These are phyloP conservation scores for Burhinus oedicnemus DNA, from an alignment of 2,113 vertebrate genomes.

Conservation along the genomic window DNA sequence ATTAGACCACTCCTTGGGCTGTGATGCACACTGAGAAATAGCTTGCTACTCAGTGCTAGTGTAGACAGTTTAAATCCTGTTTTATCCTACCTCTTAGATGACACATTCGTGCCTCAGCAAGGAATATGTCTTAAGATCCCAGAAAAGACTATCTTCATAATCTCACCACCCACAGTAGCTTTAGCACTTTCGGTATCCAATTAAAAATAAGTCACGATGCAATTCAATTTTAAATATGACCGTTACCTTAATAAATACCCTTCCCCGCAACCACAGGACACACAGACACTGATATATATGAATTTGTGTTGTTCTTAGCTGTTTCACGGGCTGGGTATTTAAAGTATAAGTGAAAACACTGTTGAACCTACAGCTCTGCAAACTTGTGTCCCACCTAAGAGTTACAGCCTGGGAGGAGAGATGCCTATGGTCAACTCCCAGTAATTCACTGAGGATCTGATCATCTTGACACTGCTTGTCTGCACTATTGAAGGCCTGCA, in stretches of 20 bases:
- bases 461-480: neutral
- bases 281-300: neutral
- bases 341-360: neutral
- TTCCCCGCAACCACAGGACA: neutral
- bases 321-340: neutral
- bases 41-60: neutral
- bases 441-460: neutral
- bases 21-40: neutral
- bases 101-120: neutral
- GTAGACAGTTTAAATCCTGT: neutral
- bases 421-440: neutral
- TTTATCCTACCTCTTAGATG: neutral
- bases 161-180: neutral
- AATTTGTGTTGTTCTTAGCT: neutral
- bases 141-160: neutral
- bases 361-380: neutral
- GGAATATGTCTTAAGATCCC: neutral
- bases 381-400: neutral
- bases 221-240: neutral
- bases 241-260: neutral
- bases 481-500: no score
- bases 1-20: neutral
- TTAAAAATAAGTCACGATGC: neutral
- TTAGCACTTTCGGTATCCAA: neutral
- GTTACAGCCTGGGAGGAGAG: neutral